Evolutionary conservation across 2,797 vertebrate genomes (phyloP), one percentile per base, ranked within the genome.

Genomic region (Hylomyscus alleni): DNA sequence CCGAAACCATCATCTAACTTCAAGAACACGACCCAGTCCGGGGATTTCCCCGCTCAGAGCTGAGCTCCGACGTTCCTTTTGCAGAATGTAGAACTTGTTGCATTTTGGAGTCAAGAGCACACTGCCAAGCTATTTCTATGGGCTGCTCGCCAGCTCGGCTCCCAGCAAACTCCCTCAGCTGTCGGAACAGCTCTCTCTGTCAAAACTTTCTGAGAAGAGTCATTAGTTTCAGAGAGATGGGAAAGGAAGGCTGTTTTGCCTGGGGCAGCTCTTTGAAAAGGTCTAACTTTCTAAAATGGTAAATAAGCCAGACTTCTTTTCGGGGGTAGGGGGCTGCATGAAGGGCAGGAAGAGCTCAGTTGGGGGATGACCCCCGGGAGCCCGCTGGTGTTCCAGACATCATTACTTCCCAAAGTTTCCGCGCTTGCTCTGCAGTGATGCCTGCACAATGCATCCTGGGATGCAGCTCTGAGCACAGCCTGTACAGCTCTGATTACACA

Each of bases 221-320:
- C 97, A 97, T 97, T 96, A 95, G 90, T 97, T 97, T 95, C 86
- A 62, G 82, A 95, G 95, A 96, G 85, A 82, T 0, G 6, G 93
- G 90, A 81, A 85, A 95, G 94, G 77, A 93, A 96, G 93, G 81
- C 94, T 97, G 97, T 96, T 96, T 97, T 90, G 97, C 98, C 98
- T 76, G 89, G 89, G 97, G 96, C 97, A 95, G 83, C 95, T 97
- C 97, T 98, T 98, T 98, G 96, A 96, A 98, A 98, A 97, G 89
- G 96, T 96, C 97, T 97, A 84, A 96, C 96, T 97, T 97, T 97
- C 96, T 91, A 95, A 98, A 96, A 95, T 96, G 95, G 97, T 97
- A 97, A 98, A 96, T 98, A 98, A 97, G 97, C 96, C 95, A 95
- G 96, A 88, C 67, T 96, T 96, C 89, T 93, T 96, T 97, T 93